Base-by-base conservation (phyloP, 1,140 invertebrate genomes). In the Camponotus pennsylvanicus region DNA sequence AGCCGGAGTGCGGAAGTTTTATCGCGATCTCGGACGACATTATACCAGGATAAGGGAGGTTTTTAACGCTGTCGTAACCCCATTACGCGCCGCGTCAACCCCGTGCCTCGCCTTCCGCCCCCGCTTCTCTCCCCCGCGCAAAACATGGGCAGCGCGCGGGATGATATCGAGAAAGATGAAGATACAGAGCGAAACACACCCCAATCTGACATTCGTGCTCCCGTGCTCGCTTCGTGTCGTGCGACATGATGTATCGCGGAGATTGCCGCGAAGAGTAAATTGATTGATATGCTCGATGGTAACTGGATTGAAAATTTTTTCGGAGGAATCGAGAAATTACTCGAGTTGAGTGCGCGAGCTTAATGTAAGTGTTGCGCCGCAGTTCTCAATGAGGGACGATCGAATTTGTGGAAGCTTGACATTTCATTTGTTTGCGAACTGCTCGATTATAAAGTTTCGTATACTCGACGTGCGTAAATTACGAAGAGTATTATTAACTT, bases 51-150 rank as follows among this genome's bases (percentile, higher is more conserved):
- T 91, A 91, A 91, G 86, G 73, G 86, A 80, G 88, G 59, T 91
- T 91, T 91, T 91, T 89, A 88, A 89, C 86, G 82, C 66, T 77
- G 88, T 89, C 83, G 71, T 91, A 91, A 91, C 83, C 90, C 88
- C 90, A 91, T 91, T 91, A 91, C 78, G 88, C 79, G 87, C 52
- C 75, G 84, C 75, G 83, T 57, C 86, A 78, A 67, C 90, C 70
- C 83, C 27, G 57, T 64, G n/a, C 73, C 21, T 34, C 27, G 52
- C 42, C 27, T 13, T 21, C 3, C 55, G 9, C 13, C 37, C n/a
- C 18, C 9, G 3, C 18, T 13, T 6, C 37, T 3, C 8, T 1
- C 6, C 9, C 57, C 59, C 57, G 32, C 32, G 21, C 13, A 45
- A 37, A 59, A 67, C 83, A 66, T 66, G 82, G 63, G 52, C 70